Base-by-base conservation (phyloP, 2,113 vertebrate genomes). In the Uria aalge region DNA sequence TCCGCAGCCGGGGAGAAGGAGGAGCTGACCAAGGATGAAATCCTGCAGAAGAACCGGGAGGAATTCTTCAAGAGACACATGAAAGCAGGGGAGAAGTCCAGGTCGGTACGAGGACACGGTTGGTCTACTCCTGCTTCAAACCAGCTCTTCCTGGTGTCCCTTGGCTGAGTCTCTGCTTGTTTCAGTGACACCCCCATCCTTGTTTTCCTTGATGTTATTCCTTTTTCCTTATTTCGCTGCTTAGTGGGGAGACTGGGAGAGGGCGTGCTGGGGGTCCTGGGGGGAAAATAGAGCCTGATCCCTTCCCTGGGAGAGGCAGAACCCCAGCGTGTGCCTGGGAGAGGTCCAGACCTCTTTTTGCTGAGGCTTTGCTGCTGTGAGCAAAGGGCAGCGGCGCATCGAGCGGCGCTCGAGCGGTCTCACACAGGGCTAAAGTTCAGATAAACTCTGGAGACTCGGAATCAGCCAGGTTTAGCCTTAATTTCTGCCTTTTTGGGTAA, bases 1-100 rank as follows among this genome's bases (percentile, higher is more conserved):
- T 36, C 84, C 3, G 69, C 85, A 24, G 75, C 96, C 77, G 99
- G 98, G 52, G 95, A 94, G 11, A 99, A 96, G 92, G 98, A 99
- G 77, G 98, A 98, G 68, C 95, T 99, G 96, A 99, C 98, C 59
- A 95, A 98, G 71, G 99, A 99, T 69, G 99, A 99, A 88, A 98
- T 99, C 78, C 97, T 99, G 56, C 98, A 98, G 76, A 99, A 98
- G 95, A 99, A 99, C 34, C 97, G 98, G 21, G 99, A 99, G 55
- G 98, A 99, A 91, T 99, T 99, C 96, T 98, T 99, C 95, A 99
- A 98, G 95, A 99, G 98, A 90, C 98, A 97, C 53, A 97, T 97
- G 92, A 98, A 91, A 85, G 98, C 92, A 11, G 90, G 82, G 68
- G 99, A 99, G 59, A 99, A 99, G 88, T 88, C 97, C 59, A 98